Evolutionary conservation across 2,797 vertebrate species (phyloP).

Genomic region (Rhinatrema bivittatum): DNA sequence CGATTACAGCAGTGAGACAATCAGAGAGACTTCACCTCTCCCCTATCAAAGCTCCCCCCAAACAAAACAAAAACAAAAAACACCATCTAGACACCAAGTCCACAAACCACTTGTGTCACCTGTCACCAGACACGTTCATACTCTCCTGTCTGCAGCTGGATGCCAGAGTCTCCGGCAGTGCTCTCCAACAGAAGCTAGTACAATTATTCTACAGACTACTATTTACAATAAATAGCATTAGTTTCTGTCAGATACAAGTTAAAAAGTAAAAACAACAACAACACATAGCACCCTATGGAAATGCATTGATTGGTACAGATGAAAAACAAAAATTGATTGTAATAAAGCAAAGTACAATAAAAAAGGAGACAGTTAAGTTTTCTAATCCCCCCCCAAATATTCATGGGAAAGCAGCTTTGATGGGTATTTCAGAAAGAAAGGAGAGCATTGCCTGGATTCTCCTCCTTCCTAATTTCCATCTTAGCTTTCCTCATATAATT

Average conservation of each 20-base stretch:
- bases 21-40: constrained; percentile 40
- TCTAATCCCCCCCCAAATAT: no score
- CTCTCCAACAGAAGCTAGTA: constrained; percentile 23
- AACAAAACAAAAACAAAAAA: constrained; percentile 8
- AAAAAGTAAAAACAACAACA: constrained; percentile 27
- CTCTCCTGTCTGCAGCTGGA: constrained; percentile 22
- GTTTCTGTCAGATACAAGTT: constrained; percentile 28
- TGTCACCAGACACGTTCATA: constrained; percentile 18
- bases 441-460: no score
- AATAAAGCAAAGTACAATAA: fast-evolving
- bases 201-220: constrained; percentile 33
- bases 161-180: constrained; percentile 29
- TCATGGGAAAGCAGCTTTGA: no score
- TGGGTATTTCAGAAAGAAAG: no score
- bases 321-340: constrained; percentile 4
- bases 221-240: constrained; percentile 54
- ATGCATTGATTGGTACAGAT: not conserved
- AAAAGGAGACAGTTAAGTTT: fast-evolving
- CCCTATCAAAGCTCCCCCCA: no score
- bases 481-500: no score
- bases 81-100: constrained; percentile 34
- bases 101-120: constrained; percentile 24
- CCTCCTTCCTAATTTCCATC: no score
- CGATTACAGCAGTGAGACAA: constrained; percentile 47
- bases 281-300: constrained; percentile 12